Base-by-base conservation (phyloP, 1,140 invertebrate species). In the Leptinotarsa lineolata region DNA sequence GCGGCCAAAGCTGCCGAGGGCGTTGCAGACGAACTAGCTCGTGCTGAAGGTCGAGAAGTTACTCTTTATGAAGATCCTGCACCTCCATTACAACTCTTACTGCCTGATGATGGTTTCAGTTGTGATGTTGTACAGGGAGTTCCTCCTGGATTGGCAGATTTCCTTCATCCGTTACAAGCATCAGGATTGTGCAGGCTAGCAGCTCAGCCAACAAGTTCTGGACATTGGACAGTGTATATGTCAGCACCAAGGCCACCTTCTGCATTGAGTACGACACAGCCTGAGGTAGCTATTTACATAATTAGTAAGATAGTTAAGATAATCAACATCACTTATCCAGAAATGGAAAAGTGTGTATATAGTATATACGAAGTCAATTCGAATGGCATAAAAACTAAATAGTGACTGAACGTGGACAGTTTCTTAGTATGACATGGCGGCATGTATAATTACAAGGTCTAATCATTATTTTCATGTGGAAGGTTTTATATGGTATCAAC, bases 51-150 rank as follows among this genome's bases (percentile, higher is more conserved):
- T 0, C 88, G 95, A 16, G 93, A 96, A 84, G 83, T 84, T 18
- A 83, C 85, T 5, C 74, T 88, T 59, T 82, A 84, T 68, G 98
- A 99, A 85, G 95, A 96, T 81, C 89, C 91, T 13, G 93, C 96
- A 78, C 88, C 99, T 20, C 92, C 94, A 78, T 86, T 99, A 18
- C 95, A 95, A 4, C 92, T 99, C 69, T 86, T 99, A 5, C 87
- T 99, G 15, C 98, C 98, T 0, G 96, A 98, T 82, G 97, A 99
- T 87, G 97, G 97, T 15, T 99, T 99, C 86, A 97, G 96, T 81
- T 97, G 96, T 85, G 97, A 99, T 86, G 94, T 98, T 58, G 95
- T 84, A 3, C 83, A 84, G 78, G 96, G 96, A 45, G 92, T 97
- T 63, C 97, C 97, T 20, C 91, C 92, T n/a, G 96, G 95, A 6